Evolutionary conservation across 2,113 vertebrate species (phyloP), one percentile per base, ranked within the genome.

Genomic region (Calonectris borealis): DNA sequence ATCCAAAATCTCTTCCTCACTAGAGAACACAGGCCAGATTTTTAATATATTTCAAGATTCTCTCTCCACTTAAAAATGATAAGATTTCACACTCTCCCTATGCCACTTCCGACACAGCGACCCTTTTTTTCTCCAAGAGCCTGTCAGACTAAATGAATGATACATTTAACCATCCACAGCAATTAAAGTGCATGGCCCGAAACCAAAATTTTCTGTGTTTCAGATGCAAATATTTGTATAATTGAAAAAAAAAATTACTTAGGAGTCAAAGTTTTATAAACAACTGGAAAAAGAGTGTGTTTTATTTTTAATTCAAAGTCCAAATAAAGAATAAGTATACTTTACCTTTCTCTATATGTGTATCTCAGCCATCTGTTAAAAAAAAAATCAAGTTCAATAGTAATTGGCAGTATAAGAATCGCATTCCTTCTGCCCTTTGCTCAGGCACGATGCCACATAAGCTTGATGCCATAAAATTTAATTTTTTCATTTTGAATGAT

Each of bases 401-500:
- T 98, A 98, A 98, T 91, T 98, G 97, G 98, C 97, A 97, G 77
- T 88, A 71, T 93, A 97, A 98, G 97, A 98, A 96, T 94, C 72
- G 40, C 96, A 97, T 98, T 98, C 96, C 88, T 98, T 85, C 89
- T 97, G 84, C 89, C 95, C 97, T 98, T 98, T 97, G 83, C 96
- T 90, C 94, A 98, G 98, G 97, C 98, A 92, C 10, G 52, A 73
- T 97, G 97, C 98, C 98, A 98, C 95, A 25, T 93, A 97, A 97
- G 90, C 97, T 95, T 97, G 96, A 97, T 98, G 94, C 95, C 93
- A 97, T 98, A 98, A 98, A 98, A 97, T 98, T 97, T 97, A 97
- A 97, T 98, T 98, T 98, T 98, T 98, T 97, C 96, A 97, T 98
- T 98, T 98, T 98, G 97, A 98, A 98, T 98, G 98, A 98, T 98